Evolutionary conservation across 2,888 invertebrate species (phyloP).

Genomic region (Bembecia ichneumoniformis): DNA sequence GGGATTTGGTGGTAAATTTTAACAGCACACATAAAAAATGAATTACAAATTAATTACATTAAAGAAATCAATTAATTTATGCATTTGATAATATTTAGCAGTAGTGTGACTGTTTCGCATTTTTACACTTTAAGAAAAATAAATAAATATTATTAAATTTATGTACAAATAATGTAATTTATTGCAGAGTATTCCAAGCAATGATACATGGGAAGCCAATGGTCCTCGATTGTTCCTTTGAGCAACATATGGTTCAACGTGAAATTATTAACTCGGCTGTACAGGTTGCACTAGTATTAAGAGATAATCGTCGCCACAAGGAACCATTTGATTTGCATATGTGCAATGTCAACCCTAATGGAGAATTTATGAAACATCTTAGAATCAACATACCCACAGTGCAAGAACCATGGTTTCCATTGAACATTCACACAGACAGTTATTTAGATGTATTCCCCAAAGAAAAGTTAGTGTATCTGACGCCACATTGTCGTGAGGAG

Average conservation of each 20-base stretch:
- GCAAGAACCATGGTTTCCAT: conserved; percentile 79
- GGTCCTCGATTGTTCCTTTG: conserved; percentile 88
- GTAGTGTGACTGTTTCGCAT: too few relatives aligned
- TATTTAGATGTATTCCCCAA: conserved; percentile 87
- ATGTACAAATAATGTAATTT: background rate
- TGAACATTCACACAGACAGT: conserved; percentile 78
- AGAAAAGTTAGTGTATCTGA: conserved; percentile 86
- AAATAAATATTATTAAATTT: too few relatives aligned
- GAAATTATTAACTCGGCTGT: conserved; percentile 84
- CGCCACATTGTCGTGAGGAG: conserved; percentile 84
- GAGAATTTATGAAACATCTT: conserved; percentile 69
- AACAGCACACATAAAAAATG: too few relatives aligned
- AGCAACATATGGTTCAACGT: conserved; percentile 78
- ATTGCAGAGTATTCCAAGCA: conserved; percentile 70
- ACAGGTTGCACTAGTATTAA: conserved; percentile 81
- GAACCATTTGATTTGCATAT: conserved; percentile 87
- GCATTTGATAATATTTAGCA: too few relatives aligned
- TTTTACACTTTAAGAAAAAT: too few relatives aligned
- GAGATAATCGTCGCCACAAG: conserved; percentile 78
- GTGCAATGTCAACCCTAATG: conserved; percentile 76
- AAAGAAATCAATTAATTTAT: too few relatives aligned
- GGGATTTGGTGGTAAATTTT: too few relatives aligned
- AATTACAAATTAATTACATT: too few relatives aligned
- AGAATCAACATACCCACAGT: conserved; percentile 77
- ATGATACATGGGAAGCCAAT: conserved; percentile 81